phyloP scores from a whole-genome alignment of 2,888 invertebrate genomes.

The Agonopterix arenella region DNA sequence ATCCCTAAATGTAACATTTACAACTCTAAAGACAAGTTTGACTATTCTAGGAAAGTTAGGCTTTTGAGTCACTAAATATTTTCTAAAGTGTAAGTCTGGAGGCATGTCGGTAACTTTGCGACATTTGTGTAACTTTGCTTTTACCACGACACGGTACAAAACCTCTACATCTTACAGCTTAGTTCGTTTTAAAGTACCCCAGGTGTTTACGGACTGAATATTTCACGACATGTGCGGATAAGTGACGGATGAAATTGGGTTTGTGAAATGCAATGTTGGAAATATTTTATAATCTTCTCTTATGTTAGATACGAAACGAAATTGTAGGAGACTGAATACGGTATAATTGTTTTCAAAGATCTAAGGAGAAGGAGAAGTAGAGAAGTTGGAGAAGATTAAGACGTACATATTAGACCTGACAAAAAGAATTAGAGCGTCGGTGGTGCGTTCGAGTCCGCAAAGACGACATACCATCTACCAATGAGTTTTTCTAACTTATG shows the following conservation, averaged over 20 bases:
- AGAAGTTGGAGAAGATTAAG: no score
- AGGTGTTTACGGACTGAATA: constrained; percentile 17
- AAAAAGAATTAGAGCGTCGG: no score
- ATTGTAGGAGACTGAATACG: no score
- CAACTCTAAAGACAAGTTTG: neutral
- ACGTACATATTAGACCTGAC: no score
- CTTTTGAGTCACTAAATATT: neutral
- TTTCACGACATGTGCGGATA: constrained; percentile 10
- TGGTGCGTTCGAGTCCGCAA: no score
- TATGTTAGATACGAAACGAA: no score
- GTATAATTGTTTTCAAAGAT: no score
- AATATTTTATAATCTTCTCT: no score
- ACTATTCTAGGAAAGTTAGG: neutral
- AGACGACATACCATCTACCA: no score
- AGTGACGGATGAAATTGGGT: constrained; percentile 3
- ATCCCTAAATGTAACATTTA: neutral
- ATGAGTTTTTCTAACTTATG: no score
- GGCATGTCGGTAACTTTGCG: constrained; percentile 14
- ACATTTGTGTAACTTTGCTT: constrained; percentile 22
- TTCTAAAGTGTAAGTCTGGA: constrained; percentile 8
- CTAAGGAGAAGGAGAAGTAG: no score
- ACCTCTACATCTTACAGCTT: constrained; percentile 20
- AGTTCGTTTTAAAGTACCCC: constrained; percentile 15
- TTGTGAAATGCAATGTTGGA: neutral
- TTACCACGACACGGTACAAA: constrained; percentile 16